A percentile compares a stretch with the other conserved stretches of the same genome.
Evolutionary conservation across 2,888 invertebrate genomes (phyloP).

Genomic region (Tinea pellionella): DNA sequence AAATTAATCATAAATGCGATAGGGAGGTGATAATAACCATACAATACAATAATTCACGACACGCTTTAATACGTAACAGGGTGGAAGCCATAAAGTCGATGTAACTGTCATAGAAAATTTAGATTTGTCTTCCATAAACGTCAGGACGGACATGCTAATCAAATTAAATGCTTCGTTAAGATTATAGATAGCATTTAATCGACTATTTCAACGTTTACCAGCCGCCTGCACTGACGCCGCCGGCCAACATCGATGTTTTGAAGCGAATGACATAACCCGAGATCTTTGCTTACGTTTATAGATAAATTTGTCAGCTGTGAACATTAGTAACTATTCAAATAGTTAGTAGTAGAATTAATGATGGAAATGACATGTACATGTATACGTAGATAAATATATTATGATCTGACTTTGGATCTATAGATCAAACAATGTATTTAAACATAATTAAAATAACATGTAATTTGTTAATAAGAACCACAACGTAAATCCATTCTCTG

Average conservation of each 20-base stretch:
- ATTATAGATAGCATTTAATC: constrained; percentile 25
- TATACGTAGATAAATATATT: no score
- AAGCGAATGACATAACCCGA: constrained; percentile 23
- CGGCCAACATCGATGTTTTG: constrained; percentile 20
- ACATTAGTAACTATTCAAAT: constrained; percentile 18
- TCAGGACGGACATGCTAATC: constrained; percentile 21
- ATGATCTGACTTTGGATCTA: no score
- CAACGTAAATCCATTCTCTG: no score
- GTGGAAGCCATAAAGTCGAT: not conserved
- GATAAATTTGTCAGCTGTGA: constrained; percentile 29
- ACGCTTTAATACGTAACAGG: not conserved
- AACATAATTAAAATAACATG: no score
- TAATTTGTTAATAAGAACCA: no score
- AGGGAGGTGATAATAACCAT: no score
- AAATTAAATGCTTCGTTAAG: constrained; percentile 46
- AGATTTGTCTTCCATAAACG: not conserved
- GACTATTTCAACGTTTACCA: constrained; percentile 8
- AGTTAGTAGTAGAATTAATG: not conserved
- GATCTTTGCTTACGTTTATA: not conserved
- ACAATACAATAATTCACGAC: not conserved
- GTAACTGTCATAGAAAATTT: not conserved
- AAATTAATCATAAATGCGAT: not conserved
- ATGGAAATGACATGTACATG: no score
- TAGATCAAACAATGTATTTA: no score
- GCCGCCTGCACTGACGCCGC: not conserved